These are phyloP conservation scores for Calameuta filiformis DNA, from an alignment of 2,888 invertebrate species.

Conservation along the genomic window DNA sequence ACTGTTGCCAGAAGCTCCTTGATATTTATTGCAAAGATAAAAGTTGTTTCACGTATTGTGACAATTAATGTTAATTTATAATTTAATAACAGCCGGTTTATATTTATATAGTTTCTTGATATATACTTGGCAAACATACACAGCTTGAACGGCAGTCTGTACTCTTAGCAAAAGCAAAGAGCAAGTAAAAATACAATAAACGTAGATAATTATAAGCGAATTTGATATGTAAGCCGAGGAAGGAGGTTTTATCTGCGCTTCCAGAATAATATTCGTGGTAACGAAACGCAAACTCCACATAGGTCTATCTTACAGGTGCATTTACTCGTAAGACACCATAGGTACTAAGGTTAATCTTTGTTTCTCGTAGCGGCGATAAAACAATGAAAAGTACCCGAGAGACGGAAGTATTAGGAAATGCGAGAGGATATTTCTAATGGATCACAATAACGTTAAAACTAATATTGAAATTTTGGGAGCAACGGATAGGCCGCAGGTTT, in stretches of 20 bases:
- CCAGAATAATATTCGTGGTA: background rate
- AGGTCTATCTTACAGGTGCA: constrained; percentile 3
- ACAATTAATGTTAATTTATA: background rate
- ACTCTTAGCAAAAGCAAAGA: background rate
- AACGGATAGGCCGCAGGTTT: constrained; percentile 22
- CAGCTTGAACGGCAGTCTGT: background rate
- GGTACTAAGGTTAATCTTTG: background rate
- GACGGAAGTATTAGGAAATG: background rate
- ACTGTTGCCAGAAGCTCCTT: background rate
- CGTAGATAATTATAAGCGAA: background rate
- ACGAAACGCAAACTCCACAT: background rate
- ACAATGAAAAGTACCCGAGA: background rate
- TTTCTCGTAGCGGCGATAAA: background rate
- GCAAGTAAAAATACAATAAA: background rate
- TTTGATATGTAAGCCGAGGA: background rate
- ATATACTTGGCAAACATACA: background rate
- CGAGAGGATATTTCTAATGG: background rate
- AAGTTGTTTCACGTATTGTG: background rate
- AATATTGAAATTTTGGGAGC: constrained; percentile 24
- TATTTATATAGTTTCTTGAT: background rate
- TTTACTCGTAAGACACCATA: background rate
- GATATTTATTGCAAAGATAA: background rate
- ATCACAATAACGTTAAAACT: constrained; percentile 14
- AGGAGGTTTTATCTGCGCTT: background rate
- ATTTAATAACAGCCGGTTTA: background rate